Base-by-base conservation (phyloP, 1,140 invertebrate species). In the Philaenus spumarius region DNA sequence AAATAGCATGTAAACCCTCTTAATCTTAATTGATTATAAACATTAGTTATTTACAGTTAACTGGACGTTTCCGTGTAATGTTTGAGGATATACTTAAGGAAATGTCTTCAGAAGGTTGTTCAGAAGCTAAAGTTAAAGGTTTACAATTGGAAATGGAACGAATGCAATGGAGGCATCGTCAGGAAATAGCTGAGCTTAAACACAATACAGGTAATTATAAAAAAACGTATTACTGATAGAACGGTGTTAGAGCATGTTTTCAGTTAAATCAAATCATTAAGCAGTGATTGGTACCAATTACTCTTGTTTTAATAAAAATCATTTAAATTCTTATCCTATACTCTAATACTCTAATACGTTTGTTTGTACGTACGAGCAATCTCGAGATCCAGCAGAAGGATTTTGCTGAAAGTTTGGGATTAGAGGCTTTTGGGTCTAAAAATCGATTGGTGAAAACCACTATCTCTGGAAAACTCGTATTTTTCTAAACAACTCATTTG, bases 121-220 rank as follows among this genome's bases (percentile, higher is more conserved):
- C 76, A 9, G 79, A 82, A 61, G 82, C 80, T 0, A 77, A 72
- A 4, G 75, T 84, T 56, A 74, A 78, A 37, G 70, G 69, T 2
- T 63, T 86, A 14, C 74, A 80, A 59, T 64, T 85, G 17, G 82
- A 87, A 66, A 77, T 86, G 14, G 84, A 87, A 64, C 77, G 78
- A 14, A 68, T 82, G 39, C 80, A 80, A 62, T 84, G 85, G 76
- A 73, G 76, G 57, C 83, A 86, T 65, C 72, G 77, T 47, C 77
- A 83, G 59, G 80, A 85, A 66, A 67, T 86, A 30, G 67, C 73
- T 1, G 84, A 86, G 68, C 69, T 84, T 1, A 80, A 80, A 64
- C 78, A 82, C 58, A 83, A 82, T 67, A 71, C 77, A 43, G 76
- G 78, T 78, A 64, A 67, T 67, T 19, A 11, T 6, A 5, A 56